A percentile compares a stretch with the other conserved stretches of the same genome.
Conservation (phyloP, 2,888 invertebrate genomes). For the Hipparchia semele region DNA sequence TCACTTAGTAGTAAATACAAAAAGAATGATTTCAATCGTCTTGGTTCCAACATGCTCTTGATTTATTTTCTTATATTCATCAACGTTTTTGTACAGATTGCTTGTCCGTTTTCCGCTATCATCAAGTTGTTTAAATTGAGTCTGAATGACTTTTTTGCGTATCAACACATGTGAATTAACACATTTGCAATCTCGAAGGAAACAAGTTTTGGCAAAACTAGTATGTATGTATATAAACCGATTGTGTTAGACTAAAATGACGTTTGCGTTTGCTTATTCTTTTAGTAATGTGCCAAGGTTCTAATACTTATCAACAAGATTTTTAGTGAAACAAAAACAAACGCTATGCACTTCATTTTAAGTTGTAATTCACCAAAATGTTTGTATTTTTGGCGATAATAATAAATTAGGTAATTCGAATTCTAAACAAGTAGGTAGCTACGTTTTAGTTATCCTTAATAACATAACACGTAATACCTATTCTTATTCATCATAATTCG, state of each 20-base stretch:
- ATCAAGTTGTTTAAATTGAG: not conserved
- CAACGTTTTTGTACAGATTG: not conserved
- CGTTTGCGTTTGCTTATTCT: conserved; percentile 20
- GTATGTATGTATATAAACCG: conserved; percentile 36
- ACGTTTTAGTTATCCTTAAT: no score
- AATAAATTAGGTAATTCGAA: no score
- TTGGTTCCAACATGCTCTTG: not conserved
- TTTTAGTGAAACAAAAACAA: not conserved
- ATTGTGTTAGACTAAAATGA: conserved; percentile 26
- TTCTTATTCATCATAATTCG: no score
- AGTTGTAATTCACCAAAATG: no score
- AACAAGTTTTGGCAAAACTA: conserved; percentile 52
- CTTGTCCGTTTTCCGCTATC: not conserved
- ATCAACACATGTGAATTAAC: conserved; percentile 18
- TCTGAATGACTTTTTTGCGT: conserved; percentile 10
- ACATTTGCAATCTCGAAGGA: conserved; percentile 37
- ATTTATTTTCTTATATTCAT: not conserved
- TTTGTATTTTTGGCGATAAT: no score
- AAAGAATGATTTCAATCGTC: not conserved
- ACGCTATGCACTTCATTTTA: no score
- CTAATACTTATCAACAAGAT: conserved; percentile 3
- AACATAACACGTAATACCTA: no score
- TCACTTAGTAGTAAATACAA: not conserved
- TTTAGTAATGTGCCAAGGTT: conserved; percentile 17
- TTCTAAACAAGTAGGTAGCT: no score